Conservation (phyloP, 2,888 invertebrate genomes). For the Galerucella calmariensis region DNA sequence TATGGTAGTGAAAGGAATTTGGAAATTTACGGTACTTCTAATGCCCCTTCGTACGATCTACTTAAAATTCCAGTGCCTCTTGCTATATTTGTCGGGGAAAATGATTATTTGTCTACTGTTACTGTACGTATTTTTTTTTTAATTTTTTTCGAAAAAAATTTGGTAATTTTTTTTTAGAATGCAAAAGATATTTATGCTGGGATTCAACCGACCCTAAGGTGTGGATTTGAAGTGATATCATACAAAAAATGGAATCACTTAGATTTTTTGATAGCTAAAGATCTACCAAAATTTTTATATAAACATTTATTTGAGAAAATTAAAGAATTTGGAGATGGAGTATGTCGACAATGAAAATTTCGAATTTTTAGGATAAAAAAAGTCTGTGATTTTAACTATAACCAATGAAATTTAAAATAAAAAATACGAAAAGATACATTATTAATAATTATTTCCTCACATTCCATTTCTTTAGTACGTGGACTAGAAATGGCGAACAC, state of each 20-base stretch:
- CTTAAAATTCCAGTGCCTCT: constrained; percentile 34
- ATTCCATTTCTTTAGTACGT: not conserved
- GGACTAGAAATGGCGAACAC: not conserved
- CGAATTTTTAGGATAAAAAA: not conserved
- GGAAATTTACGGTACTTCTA: constrained; percentile 30
- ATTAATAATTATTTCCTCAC: not conserved
- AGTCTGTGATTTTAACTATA: not conserved
- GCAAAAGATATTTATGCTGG: constrained; percentile 57
- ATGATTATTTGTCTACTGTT: constrained; percentile 36
- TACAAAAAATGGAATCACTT: constrained; percentile 65
- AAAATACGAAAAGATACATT: not conserved
- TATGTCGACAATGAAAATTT: constrained; percentile 9
- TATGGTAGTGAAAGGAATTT: constrained; percentile 29
- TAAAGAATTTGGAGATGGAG: constrained; percentile 19
- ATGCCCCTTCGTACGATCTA: constrained; percentile 32
- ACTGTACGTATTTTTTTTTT: constrained; percentile 23
- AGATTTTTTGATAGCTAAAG: constrained; percentile 66
- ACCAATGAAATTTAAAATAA: not conserved
- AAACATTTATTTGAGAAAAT: constrained; percentile 34
- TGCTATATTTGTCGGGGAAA: constrained; percentile 29
- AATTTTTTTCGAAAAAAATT: not conserved
- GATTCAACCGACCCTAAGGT: constrained; percentile 56
- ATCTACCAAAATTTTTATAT: constrained; percentile 45
- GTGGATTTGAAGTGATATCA: constrained; percentile 56
- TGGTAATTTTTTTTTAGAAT: constrained; percentile 58